These are phyloP conservation scores for Xylota sylvarum DNA, from an alignment of 2,888 invertebrate genomes.

Conservation along the genomic window DNA sequence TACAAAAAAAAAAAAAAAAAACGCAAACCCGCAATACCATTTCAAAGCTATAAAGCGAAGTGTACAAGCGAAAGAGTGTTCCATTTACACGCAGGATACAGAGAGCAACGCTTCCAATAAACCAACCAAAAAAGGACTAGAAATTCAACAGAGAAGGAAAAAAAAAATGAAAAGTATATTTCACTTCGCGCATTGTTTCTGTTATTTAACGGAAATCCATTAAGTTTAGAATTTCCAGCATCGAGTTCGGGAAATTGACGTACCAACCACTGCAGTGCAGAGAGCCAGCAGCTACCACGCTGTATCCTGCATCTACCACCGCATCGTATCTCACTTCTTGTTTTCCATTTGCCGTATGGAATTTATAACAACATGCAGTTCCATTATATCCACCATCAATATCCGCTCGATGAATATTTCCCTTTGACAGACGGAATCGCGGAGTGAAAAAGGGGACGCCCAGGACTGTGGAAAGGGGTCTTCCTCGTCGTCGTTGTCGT, in stretches of 20 bases:
- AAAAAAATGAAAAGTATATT: conserved; percentile 36
- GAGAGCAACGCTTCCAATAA: conserved; percentile 24
- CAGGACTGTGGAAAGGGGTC: conserved; percentile 1
- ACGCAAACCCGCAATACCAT: not conserved
- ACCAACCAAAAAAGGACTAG: not conserved
- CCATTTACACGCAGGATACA: conserved; percentile 36
- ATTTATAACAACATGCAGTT: conserved; percentile 74
- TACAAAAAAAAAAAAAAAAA: not conserved
- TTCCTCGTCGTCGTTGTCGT: not conserved
- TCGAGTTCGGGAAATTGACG: conserved; percentile 29
- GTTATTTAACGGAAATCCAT: conserved; percentile 76
- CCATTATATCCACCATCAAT: conserved; percentile 76
- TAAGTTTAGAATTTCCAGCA: conserved; percentile 69
- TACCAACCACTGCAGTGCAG: conserved; percentile 57
- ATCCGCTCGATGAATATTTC: conserved; percentile 77
- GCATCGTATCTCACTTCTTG: not conserved
- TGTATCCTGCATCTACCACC: not conserved
- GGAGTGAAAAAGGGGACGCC: not conserved
- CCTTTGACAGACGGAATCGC: conserved; percentile 63
- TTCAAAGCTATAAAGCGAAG: conserved; percentile 46
- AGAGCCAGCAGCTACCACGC: conserved; percentile 25
- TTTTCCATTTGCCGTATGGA: conserved; percentile 64
- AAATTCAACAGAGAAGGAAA: conserved; percentile 22
- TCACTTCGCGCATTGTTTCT: conserved; percentile 65
- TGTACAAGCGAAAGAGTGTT: conserved; percentile 20